A percentile compares a stretch with the other conserved stretches of the same genome.
phyloP scores from a whole-genome alignment of 2,888 invertebrate genomes.

The Tetheella fluctuosa region DNA sequence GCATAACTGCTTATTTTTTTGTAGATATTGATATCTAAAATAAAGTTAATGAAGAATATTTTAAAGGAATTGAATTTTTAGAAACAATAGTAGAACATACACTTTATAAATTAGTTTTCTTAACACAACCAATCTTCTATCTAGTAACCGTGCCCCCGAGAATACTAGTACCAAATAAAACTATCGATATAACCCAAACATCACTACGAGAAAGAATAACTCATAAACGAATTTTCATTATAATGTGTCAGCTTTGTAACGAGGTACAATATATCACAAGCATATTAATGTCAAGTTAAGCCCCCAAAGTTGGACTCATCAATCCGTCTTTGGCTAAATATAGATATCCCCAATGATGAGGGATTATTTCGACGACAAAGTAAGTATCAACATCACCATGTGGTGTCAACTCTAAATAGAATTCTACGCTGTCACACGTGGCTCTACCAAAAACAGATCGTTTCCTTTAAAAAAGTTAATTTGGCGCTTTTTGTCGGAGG shows the following conservation, averaged over 20 bases:
- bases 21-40: no score
- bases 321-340: constrained; percentile 68
- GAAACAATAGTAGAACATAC: no score
- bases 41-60: no score
- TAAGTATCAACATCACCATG: constrained; percentile 76
- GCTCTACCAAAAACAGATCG: constrained; percentile 79
- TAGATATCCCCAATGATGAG: constrained; percentile 74
- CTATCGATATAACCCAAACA: neutral
- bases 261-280: constrained; percentile 65
- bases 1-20: no score
- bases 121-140: no score
- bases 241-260: constrained; percentile 58
- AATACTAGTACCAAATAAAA: neutral
- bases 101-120: no score
- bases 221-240: constrained; percentile 58
- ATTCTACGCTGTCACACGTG: constrained; percentile 76
- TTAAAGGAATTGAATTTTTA: no score
- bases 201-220: constrained; percentile 42
- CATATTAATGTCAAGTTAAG: constrained; percentile 75
- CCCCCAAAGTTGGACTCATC: constrained; percentile 66
- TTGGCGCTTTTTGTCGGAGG: constrained; percentile 74
- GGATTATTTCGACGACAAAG: constrained; percentile 77
- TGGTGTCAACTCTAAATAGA: constrained; percentile 71
- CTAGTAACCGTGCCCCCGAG: neutral
- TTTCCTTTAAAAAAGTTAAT: constrained; percentile 84